Percentiles rank a stretch among this genome's conserved stretches.
Conservation (phyloP, 2,888 invertebrate genomes). For the Chymomyza procnemis region DNA sequence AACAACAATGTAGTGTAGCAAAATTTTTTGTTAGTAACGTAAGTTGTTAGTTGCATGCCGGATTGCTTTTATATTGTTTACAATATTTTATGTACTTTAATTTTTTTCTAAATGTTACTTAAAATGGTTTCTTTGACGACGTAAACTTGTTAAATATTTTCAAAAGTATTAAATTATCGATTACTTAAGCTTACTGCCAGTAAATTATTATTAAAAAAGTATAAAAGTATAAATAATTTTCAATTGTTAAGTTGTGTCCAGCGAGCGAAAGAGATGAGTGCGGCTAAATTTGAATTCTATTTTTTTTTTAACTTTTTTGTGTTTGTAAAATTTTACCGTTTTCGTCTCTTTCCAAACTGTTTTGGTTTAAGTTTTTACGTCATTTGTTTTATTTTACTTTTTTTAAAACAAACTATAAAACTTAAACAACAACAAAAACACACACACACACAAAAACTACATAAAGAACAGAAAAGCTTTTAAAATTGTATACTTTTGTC, state of each 20-base stretch:
- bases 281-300: not conserved
- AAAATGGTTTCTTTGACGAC: slow-evolving; percentile 7
- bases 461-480: slow-evolving; percentile 57
- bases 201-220: not conserved
- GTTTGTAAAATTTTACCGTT: not conserved
- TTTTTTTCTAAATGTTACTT: not conserved
- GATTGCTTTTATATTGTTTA: slow-evolving; percentile 15
- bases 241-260: not conserved
- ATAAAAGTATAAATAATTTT: not conserved
- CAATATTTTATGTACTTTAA: slow-evolving; percentile 14
- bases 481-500: slow-evolving; percentile 71
- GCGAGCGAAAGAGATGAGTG: not conserved
- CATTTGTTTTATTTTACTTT: not conserved
- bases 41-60: slow-evolving; percentile 23
- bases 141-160: not conserved
- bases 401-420: slow-evolving; percentile 14
- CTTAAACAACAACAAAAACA: too few species aligned
- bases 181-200: not conserved
- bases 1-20: slow-evolving; percentile 60
- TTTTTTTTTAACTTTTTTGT: not conserved
- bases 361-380: not conserved
- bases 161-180: not conserved
- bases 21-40: slow-evolving; percentile 43
- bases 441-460: slow-evolving; percentile 28
- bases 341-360: not conserved